Percentiles rank a stretch among this genome's conserved stretches.
These are phyloP conservation scores for Linhomoeus sp. DNA, from an alignment of 2,888 invertebrate species.

Conservation along the genomic window DNA sequence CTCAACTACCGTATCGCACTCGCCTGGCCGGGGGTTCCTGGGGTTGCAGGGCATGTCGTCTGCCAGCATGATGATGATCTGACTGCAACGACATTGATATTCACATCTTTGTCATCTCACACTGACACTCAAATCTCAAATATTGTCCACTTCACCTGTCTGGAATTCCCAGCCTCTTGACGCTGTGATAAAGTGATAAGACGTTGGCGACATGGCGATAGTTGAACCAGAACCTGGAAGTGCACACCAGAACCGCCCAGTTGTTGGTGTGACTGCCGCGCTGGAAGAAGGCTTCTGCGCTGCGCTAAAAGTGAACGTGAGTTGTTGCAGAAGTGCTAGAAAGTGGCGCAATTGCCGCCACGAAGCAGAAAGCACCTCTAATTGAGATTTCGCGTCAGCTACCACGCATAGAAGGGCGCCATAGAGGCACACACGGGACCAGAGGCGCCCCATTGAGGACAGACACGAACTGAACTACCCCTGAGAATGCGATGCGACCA, in stretches of 20 bases:
- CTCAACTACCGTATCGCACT: too few species aligned
- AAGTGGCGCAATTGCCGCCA: too few species aligned
- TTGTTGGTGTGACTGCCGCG: constrained; percentile 66
- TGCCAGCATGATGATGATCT: constrained; percentile 96
- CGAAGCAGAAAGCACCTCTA: too few species aligned
- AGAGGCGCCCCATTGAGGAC: too few species aligned
- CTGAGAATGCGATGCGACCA: too few species aligned
- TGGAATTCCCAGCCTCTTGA: constrained; percentile 93
- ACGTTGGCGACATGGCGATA: constrained; percentile 98
- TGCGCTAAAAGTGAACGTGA: too few species aligned
- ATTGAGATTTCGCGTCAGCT: too few species aligned
- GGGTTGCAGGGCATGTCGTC: constrained; percentile 99
- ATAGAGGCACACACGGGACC: too few species aligned
- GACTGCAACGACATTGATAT: constrained; percentile 35
- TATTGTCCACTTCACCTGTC: constrained; percentile 40
- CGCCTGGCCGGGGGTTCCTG: constrained; percentile 83
- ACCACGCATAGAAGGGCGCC: too few species aligned
- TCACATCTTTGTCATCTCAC: too few species aligned
- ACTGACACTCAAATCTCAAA: background rate
- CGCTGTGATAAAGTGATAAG: constrained; percentile 85
- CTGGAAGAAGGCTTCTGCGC: constrained; percentile 1
- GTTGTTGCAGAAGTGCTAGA: too few species aligned
- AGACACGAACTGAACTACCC: too few species aligned
- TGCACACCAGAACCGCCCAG: constrained; percentile 97
- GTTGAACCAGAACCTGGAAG: constrained; percentile 98